Evolutionary conservation across 2,888 invertebrate species (phyloP), one percentile per base, ranked within the genome.

Genomic region (Polyommatus icarus): DNA sequence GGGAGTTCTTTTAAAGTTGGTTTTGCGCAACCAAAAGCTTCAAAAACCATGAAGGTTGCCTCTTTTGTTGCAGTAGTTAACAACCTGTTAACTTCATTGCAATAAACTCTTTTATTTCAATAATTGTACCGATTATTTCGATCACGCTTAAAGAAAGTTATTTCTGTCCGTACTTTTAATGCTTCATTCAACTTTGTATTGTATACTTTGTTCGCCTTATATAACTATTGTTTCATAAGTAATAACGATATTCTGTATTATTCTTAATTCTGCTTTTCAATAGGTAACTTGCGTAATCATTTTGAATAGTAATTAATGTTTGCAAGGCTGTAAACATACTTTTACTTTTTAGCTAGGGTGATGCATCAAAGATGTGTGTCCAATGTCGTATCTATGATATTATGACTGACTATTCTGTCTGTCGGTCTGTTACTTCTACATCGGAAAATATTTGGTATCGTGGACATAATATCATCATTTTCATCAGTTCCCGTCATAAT

Each of bases 31-130:
- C 67, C 67, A 18, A 67, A 32, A 67, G 67, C 67, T 67, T 67
- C 67, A 6, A 29, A 67, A 61, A 67, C 5, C 15, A 32, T 29
- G 67, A 67, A 67, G 67, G 67, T 67, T 67, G 67, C 67, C 3
- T 8, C 75, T 50, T 75, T 75, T 75, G 75, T 75, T 50, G 76
- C 77, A 79, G 76, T 79, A 80, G 81, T 81, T 86, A 87, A 88
- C 87, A 84, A 88, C 87, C 85, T 86, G 87, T 86, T 87, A 85
- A 85, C 82, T 83, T 83, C 83, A 85, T 84, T 83, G 67, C 67
- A 67, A 32, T 61, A 61, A 61, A 61, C 61, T 24, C 61, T 24
- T 61, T 20, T 61, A 84, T 76, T 10, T 71, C 46, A 85, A 85
- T 75, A 75, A 75, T 54, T 20, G 32, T 46, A 15, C 8, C 54